Evolutionary conservation across 2,797 vertebrate genomes (phyloP).

Genomic region (Cuniculus paca): DNA sequence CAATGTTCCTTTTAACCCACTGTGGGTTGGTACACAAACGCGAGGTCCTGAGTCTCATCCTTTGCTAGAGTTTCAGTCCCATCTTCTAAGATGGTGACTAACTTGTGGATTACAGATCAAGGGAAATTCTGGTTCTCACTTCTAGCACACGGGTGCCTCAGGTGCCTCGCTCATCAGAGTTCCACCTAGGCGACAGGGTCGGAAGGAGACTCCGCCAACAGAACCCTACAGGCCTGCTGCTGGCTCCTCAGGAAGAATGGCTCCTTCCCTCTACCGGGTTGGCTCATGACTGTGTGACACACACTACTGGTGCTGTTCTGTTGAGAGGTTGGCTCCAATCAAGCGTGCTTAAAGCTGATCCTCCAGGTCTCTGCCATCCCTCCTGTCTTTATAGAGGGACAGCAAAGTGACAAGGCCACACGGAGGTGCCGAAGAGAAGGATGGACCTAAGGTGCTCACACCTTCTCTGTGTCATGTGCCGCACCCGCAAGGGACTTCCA

Average conservation of each 20-base stretch:
- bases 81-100: too few relatives aligned
- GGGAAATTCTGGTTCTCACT: neutral
- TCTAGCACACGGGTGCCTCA: neutral
- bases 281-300: neutral
- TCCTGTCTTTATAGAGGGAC: neutral
- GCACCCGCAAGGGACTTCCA: neutral
- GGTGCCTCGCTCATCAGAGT: neutral
- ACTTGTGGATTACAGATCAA: neutral
- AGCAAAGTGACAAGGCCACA: neutral
- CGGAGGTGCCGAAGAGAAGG: neutral
- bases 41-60: neutral
- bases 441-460: neutral
- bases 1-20: neutral
- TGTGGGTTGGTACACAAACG: neutral
- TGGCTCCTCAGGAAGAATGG: neutral
- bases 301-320: neutral
- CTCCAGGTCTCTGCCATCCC: neutral
- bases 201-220: neutral
- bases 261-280: neutral
- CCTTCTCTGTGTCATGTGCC: fast-evolving
- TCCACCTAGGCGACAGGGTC: neutral
- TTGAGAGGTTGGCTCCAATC: neutral
- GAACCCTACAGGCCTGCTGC: neutral
- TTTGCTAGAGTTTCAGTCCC: neutral
- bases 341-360: neutral